These are phyloP conservation scores for Chironomus striatipennis DNA, from an alignment of 1,140 invertebrate species.

Conservation along the genomic window DNA sequence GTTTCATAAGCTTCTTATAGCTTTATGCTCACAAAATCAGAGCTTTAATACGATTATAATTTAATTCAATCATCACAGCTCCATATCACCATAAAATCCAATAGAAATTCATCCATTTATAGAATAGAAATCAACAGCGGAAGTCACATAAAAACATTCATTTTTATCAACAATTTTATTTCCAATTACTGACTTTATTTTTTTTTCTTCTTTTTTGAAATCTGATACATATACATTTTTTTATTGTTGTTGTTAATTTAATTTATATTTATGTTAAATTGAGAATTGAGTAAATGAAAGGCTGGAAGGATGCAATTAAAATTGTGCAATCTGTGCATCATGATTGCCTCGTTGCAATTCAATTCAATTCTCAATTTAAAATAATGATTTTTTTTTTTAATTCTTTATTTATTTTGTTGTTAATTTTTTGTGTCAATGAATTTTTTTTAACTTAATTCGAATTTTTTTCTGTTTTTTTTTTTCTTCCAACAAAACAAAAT, in stretches of 20 bases:
- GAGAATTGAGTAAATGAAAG: not conserved
- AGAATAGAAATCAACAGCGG: too few relatives aligned
- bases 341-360: not conserved
- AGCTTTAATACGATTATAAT: too few relatives aligned
- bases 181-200: not conserved
- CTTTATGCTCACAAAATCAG: too few relatives aligned
- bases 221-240: not conserved
- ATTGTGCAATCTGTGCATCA: not conserved
- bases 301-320: not conserved
- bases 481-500: constrained; percentile 26
- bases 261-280: constrained; percentile 6
- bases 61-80: too few relatives aligned
- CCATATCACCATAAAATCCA: too few relatives aligned
- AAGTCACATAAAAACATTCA: not conserved
- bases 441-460: constrained; percentile 25
- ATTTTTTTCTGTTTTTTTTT: constrained; percentile 38
- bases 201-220: not conserved
- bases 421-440: not conserved
- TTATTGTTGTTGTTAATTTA: not conserved
- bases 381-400: not conserved
- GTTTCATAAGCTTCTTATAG: too few relatives aligned
- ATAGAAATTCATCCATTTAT: too few relatives aligned
- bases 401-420: not conserved
- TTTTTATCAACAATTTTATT: not conserved
- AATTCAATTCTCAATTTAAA: constrained; percentile 10